A percentile compares a stretch with the other conserved stretches of the same genome.
These are phyloP conservation scores for Lethenteron reissneri DNA, from an alignment of 2,113 vertebrate species.

Conservation along the genomic window DNA sequence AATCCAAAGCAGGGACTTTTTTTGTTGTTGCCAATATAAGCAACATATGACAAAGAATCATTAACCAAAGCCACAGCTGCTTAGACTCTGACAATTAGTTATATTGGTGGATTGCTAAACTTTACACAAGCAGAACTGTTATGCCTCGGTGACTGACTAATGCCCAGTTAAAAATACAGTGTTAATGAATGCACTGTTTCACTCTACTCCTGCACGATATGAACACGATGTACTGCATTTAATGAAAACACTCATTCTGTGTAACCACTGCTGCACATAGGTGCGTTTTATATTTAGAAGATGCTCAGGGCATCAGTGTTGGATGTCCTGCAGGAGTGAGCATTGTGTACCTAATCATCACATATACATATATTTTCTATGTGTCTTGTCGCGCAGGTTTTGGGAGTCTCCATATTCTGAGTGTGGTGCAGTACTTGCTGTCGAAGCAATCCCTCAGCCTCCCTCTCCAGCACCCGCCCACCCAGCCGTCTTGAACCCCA, in stretches of 20 bases:
- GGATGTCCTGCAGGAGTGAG: background rate
- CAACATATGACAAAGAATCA: background rate
- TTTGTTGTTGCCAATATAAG: background rate
- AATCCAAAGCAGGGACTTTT: background rate
- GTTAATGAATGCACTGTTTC: background rate
- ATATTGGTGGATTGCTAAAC: background rate
- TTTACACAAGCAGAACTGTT: too few species aligned
- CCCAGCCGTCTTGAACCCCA: background rate
- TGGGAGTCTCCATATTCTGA: conserved; percentile 5
- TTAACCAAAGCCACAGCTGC: background rate
- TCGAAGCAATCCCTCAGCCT: background rate
- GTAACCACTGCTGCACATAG: background rate
- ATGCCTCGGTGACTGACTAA: too few species aligned
- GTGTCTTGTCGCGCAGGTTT: background rate
- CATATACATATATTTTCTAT: background rate
- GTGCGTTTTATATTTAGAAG: background rate
- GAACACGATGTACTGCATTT: background rate
- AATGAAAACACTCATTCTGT: background rate
- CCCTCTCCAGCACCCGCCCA: background rate
- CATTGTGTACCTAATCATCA: background rate
- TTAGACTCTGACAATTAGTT: background rate
- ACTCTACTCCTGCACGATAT: background rate
- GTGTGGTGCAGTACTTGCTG: background rate
- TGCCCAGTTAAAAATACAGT: too few species aligned
- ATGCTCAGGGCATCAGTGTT: background rate